Percentiles rank a stretch among this genome's conserved stretches.
Evolutionary conservation across 2,113 vertebrate genomes (phyloP).

Genomic region (Gnathonemus longibarbis): DNA sequence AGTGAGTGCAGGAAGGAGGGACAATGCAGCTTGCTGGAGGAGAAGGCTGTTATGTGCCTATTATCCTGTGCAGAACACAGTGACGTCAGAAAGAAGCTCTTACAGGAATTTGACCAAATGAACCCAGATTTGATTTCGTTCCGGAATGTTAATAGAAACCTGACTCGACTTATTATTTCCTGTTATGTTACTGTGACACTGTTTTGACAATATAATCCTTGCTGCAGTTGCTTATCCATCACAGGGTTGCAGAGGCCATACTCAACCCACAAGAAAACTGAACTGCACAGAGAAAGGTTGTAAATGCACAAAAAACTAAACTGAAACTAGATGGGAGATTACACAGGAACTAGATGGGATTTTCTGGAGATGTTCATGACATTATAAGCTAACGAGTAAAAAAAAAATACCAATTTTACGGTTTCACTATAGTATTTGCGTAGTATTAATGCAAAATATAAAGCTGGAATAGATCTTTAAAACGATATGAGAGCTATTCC

Average conservation of each 20-base stretch:
- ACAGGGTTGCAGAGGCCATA: neutral
- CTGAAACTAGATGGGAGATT: too few species aligned
- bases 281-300: neutral
- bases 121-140: neutral
- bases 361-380: too few species aligned
- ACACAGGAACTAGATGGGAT: too few species aligned
- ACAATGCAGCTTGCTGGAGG: neutral
- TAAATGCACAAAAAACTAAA: neutral
- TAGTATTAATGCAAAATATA: too few species aligned
- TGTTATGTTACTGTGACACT: neutral
- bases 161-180: neutral
- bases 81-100: neutral
- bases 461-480: too few species aligned
- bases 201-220: neutral
- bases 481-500: too few species aligned
- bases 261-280: neutral
- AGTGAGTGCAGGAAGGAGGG: neutral
- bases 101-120: neutral
- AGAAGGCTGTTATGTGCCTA: neutral
- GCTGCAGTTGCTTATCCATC: neutral
- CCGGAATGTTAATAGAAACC: neutral
- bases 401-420: too few species aligned
- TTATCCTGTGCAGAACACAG: neutral
- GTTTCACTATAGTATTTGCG: too few species aligned
- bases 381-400: too few species aligned